Conservation (phyloP, 2,797 vertebrate genomes). For the Xerus rutilus region DNA sequence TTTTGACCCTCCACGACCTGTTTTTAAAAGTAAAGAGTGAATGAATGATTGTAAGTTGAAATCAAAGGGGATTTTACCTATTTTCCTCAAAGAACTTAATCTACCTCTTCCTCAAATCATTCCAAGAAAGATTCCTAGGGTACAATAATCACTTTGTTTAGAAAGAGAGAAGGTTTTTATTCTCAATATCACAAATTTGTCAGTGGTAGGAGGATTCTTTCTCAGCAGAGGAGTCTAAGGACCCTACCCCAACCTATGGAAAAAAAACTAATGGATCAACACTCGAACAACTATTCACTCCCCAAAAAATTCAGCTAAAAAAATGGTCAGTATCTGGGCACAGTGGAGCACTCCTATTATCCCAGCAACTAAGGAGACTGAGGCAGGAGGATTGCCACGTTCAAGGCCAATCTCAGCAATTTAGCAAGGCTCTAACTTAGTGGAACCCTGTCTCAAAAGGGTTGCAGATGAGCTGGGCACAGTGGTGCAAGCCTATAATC, state of each 20-base stretch:
- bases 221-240: not conserved
- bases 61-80: slow-evolving; percentile 32
- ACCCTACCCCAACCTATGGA: not conserved
- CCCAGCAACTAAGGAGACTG: no score
- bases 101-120: not conserved
- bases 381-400: no score
- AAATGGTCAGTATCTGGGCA: not conserved
- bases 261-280: not conserved
- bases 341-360: no score
- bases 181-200: not conserved
- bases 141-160: not conserved
- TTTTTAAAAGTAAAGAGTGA: slow-evolving; percentile 66
- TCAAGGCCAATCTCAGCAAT: no score
- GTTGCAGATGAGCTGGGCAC: no score
- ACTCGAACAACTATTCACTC: no score
- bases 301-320: not conserved
- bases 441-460: no score
- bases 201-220: not conserved
- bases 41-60: slow-evolving; percentile 14
- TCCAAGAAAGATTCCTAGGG: not conserved
- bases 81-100: not conserved
- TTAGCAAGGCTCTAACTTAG: no score
- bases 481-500: no score
- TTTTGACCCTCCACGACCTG: slow-evolving; percentile 94
- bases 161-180: not conserved